Conservation (phyloP, 2,888 invertebrate genomes). For the Polietes domitor region DNA sequence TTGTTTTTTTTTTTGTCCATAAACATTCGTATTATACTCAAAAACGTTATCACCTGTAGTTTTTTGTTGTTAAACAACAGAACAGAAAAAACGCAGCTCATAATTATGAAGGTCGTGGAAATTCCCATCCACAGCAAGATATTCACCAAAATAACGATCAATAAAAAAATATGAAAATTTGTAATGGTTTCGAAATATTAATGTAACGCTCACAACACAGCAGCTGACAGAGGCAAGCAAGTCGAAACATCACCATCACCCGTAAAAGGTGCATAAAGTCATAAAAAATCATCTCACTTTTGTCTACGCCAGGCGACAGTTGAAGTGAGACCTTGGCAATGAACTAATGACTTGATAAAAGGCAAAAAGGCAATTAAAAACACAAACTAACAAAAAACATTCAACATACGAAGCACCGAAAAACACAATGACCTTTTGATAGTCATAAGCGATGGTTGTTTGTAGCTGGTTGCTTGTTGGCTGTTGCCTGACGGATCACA, state of each 20-base stretch:
- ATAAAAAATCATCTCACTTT: constrained; percentile 29
- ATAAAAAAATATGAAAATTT: constrained; percentile 49
- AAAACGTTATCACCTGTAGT: constrained; percentile 12
- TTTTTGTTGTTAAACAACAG: neutral
- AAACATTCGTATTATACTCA: neutral
- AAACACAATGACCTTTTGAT: constrained; percentile 34
- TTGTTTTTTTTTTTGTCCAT: neutral
- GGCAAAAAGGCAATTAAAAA: constrained; percentile 42
- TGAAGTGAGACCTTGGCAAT: constrained; percentile 52
- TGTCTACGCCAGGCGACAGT: neutral
- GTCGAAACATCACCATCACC: neutral
- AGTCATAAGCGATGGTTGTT: neutral
- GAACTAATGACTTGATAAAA: constrained; percentile 57
- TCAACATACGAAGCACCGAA: constrained; percentile 16
- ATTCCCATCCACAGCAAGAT: neutral
- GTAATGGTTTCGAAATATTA: constrained; percentile 38
- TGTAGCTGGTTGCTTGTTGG: neutral
- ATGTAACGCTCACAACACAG: constrained; percentile 10
- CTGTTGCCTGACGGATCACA: neutral
- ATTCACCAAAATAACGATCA: constrained; percentile 17
- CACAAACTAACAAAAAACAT: constrained; percentile 25
- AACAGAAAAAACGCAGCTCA: neutral
- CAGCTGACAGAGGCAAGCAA: neutral
- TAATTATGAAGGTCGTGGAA: constrained; percentile 22
- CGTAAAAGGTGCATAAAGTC: constrained; percentile 16